These are phyloP conservation scores for Anoplopoma fimbria DNA, from an alignment of 2,113 vertebrate genomes.

Conservation along the genomic window DNA sequence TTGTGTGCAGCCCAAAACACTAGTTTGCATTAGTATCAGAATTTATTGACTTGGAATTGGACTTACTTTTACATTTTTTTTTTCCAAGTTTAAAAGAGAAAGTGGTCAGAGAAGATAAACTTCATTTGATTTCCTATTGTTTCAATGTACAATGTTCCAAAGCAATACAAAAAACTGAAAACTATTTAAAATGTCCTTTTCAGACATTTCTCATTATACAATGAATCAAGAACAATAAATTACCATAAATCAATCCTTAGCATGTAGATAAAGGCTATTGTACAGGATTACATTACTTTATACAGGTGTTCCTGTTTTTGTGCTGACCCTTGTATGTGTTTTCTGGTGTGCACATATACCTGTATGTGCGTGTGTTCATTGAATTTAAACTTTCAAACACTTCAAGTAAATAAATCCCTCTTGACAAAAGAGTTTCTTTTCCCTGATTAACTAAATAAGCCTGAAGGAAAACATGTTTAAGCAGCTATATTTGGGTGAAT, in stretches of 20 bases:
- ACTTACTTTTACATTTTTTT: not conserved
- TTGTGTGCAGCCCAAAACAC: not conserved
- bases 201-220: not conserved
- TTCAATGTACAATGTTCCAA: not conserved
- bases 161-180: not conserved
- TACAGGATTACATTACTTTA: not conserved
- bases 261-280: not conserved
- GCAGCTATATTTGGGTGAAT: constrained; percentile 63
- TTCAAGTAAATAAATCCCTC: constrained; percentile 39
- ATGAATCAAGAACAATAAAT: not conserved
- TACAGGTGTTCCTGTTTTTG: not conserved
- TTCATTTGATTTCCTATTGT: not conserved
- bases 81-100: not conserved
- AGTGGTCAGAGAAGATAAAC: not conserved
- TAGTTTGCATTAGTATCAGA: not conserved
- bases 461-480: constrained; percentile 61
- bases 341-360: not conserved
- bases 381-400: constrained; percentile 23
- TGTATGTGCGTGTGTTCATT: not conserved
- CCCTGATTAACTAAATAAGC: constrained; percentile 64
- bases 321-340: not conserved
- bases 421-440: constrained; percentile 31
- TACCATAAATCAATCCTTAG: not conserved
- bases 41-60: not conserved
- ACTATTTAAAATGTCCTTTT: not conserved